A percentile compares a stretch with the other conserved stretches of the same genome.
phyloP scores from a whole-genome alignment of 2,888 invertebrate genomes.

The Tiliacea aurago region DNA sequence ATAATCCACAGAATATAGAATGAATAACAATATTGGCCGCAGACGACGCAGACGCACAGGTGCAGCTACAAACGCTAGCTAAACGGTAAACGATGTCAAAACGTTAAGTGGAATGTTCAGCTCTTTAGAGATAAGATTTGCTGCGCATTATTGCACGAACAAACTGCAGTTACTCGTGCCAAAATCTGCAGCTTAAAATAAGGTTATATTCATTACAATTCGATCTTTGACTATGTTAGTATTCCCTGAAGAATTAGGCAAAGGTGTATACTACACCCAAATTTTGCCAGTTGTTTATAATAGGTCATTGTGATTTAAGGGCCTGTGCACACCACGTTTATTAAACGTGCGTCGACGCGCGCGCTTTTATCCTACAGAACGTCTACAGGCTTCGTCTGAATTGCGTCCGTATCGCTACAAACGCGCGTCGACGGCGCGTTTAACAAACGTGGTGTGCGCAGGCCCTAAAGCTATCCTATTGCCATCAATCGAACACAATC shows the following conservation, averaged over 20 bases:
- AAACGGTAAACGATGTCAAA: constrained; percentile 39
- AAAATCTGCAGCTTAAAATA: constrained; percentile 29
- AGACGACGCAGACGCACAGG: background rate
- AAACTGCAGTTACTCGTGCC: constrained; percentile 56
- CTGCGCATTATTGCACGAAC: constrained; percentile 46
- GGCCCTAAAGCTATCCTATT: too few species aligned
- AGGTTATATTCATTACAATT: background rate
- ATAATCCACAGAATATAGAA: background rate
- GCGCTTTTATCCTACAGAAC: too few species aligned
- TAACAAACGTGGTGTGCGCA: too few species aligned
- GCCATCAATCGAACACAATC: background rate
- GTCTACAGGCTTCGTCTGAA: too few species aligned
- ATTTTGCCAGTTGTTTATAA: background rate
- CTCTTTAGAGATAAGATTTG: constrained; percentile 46
- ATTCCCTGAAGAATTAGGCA: background rate
- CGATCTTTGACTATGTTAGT: background rate
- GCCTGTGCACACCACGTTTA: too few species aligned
- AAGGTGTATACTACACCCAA: background rate
- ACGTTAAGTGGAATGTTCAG: constrained; percentile 26
- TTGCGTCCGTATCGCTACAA: too few species aligned
- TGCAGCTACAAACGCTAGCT: background rate
- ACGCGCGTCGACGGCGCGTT: too few species aligned
- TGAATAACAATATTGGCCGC: background rate
- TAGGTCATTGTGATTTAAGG: too few species aligned
- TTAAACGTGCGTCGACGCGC: too few species aligned